Base-by-base conservation (phyloP, 2,797 vertebrate species). In the Hypotaenidia philippensis region DNA sequence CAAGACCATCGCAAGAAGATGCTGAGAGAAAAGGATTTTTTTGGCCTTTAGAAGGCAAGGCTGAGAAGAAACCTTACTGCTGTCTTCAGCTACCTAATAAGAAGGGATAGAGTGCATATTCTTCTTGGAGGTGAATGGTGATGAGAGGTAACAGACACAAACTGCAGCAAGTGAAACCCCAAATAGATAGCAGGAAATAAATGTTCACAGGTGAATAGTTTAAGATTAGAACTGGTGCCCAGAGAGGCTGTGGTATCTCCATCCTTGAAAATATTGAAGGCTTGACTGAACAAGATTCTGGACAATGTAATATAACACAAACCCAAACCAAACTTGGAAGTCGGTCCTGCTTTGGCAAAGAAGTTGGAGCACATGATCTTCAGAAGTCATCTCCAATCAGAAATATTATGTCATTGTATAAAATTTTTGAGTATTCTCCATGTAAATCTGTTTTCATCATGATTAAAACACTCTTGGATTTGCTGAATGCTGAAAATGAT, bases 191-290 rank as follows among this genome's bases (percentile, higher is more conserved):
- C 34, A 63, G 16, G 3, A 27, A 56, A 41, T 20, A 72, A 45
- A 60, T 2, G 3, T 16, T 71, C 47, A 15, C 0, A 1, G 11
- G 32, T 45, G 3, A 1, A 7, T 56, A 19, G 7, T 29, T 79
- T 31, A 85, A 76, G 61, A 72, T 8, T 49, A 31, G 25, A 86
- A 57, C 29, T 23, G 55, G 10, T 71, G 36, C 19, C 25, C 70
- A 71, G 40, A 86, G 53, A 52, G 20, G 31, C 44, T 78, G 11
- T 47, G 5, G 17, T 53, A 78, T 53, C 36, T 70, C 49, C 8
- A 29, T 50, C 38, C 49, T 57, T 61, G 34, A 26, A 85, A 76
- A 83, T 36, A 72, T 0, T 44, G 45, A 79, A 87, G 72, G 72
- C 29, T 41, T 2, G 0, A 52, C 21, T 29, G 50, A 36, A 63